Evolutionary conservation across 2,888 invertebrate species (phyloP), one percentile per base, ranked within the genome.

Genomic region (Sericinus montela): DNA sequence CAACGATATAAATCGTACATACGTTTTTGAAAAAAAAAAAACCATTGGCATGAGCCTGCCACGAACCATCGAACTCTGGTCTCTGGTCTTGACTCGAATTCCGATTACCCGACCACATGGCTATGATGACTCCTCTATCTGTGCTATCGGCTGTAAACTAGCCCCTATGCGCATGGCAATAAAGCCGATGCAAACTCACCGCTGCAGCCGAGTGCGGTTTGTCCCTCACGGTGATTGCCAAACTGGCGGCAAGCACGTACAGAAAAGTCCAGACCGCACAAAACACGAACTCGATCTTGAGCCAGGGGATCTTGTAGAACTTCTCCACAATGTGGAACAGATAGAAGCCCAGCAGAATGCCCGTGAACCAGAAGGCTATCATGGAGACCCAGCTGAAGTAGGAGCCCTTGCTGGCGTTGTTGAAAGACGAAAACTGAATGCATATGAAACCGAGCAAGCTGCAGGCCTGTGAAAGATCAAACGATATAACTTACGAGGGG

Each of bases 281-380:
- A 83, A 92, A 96, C 1, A 90, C 82, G 55, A 96, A 91, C 87
- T 97, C 97, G 56, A 95, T 91, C 80, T 93, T 93, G 51, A 97
- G 82, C 97, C 97, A 97, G 1, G 97, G 97, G 62, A 97, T 93
- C 80, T 92, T 93, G 74, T 93, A 93, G 71, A 94, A 92, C 76
- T 94, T 94, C 82, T 97, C 97, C 54, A 97, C 91, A 19, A 97
- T 90, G 73, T 97, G 97, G 80, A 97, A 95, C 54, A 96, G 73
- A 75, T 97, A 97, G 51, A 96, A 90, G 1, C 92, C 91, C 11
- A 97, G 89, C 44, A 97, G 81, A 56, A 95, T 92, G 30, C 93
- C 93, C 5, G 95, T 95, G 69, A 95, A 93, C 94, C 96, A 96
- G 75, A 97, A 94, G 13, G 94, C 97, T 13, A 92, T 91, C 93